Evolutionary conservation across 2,797 vertebrate species (phyloP).

Genomic region (Chlorospingus semifuscus): DNA sequence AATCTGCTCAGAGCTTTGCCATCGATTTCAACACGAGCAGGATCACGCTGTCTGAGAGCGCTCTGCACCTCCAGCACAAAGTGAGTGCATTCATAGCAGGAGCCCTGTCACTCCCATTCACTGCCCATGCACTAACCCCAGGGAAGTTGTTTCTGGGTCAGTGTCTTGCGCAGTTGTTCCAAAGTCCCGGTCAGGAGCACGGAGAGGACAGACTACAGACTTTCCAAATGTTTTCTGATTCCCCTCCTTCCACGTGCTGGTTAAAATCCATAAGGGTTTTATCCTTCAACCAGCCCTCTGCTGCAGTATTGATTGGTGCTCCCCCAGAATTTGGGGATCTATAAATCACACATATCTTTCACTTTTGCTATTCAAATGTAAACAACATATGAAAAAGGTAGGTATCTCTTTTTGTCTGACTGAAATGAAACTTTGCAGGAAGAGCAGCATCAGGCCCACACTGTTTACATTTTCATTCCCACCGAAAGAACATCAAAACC

Average conservation of each 20-base stretch:
- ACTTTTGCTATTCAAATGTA: not conserved
- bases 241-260: not conserved
- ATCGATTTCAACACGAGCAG: not conserved
- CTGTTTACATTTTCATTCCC: not conserved
- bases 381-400: not conserved
- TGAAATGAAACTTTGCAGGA: not conserved
- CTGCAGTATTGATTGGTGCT: not conserved
- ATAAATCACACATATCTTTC: not conserved
- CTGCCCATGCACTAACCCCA: not conserved
- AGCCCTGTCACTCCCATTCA: not conserved
- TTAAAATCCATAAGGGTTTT: not conserved
- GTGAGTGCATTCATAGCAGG: not conserved
- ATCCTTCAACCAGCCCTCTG: not conserved
- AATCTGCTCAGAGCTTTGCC: not conserved
- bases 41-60: not conserved
- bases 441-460: not conserved
- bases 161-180: not conserved
- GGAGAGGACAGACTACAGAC: not conserved
- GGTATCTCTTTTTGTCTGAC: not conserved
- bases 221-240: not conserved
- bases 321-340: not conserved
- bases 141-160: constrained; percentile 55
- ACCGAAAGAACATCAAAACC: not conserved
- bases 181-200: not conserved
- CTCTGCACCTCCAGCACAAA: not conserved